These are phyloP conservation scores for Trichopria drosophilae DNA, from an alignment of 2,888 invertebrate genomes.

Conservation along the genomic window DNA sequence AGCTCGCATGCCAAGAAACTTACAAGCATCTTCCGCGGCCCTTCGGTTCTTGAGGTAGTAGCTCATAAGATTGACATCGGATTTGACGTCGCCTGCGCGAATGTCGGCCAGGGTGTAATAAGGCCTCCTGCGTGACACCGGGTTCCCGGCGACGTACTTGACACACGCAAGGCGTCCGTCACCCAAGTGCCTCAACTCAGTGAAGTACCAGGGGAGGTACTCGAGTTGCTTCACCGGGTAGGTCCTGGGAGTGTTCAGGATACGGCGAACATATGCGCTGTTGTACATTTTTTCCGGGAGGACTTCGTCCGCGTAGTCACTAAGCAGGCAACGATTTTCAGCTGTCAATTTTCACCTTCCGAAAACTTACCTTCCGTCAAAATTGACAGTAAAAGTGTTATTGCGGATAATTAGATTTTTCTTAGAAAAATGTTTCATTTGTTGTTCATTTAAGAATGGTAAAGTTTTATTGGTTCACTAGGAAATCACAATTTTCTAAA, in stretches of 20 bases:
- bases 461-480: too few relatives aligned
- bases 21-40: constrained; percentile 63
- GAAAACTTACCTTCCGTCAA: not conserved
- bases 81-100: constrained; percentile 70
- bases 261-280: constrained; percentile 74
- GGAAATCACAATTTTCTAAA: too few relatives aligned
- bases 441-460: too few relatives aligned
- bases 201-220: constrained; percentile 67
- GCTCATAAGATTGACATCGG: constrained; percentile 84
- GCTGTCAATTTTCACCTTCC: not conserved
- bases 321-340: too few relatives aligned
- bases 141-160: constrained; percentile 80
- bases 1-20: constrained; percentile 45
- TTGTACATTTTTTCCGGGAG: constrained; percentile 65
- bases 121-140: constrained; percentile 74
- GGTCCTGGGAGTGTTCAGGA: constrained; percentile 68
- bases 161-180: constrained; percentile 82
- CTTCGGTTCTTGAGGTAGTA: constrained; percentile 82
- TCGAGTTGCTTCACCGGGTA: constrained; percentile 65
- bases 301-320: constrained; percentile 61
- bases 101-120: constrained; percentile 69
- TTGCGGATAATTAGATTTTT: too few relatives aligned
- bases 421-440: too few relatives aligned
- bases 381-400: too few relatives aligned
- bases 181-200: constrained; percentile 64